Base-by-base conservation (phyloP, 2,888 invertebrate genomes). In the Synanthedon myopaeformis region DNA sequence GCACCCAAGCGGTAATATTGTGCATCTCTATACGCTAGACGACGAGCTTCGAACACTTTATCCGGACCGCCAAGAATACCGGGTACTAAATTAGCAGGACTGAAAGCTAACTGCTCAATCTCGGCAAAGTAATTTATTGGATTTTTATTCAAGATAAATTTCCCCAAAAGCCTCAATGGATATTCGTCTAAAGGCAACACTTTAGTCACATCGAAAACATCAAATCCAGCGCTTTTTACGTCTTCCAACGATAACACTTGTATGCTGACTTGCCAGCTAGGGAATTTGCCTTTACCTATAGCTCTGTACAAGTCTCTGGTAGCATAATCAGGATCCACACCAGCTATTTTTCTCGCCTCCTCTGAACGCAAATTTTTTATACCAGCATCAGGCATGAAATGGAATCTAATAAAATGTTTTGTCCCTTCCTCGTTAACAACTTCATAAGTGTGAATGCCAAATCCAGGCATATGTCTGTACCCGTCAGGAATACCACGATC, bases 401-500 rank as follows among this genome's bases (percentile, higher is more conserved):
- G 96, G 82, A 96, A 97, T 88, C 96, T 96, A 61, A 94, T 92
- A 71, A 93, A 97, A 59, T 92, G 85, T 10, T 90, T 81, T 54
- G 92, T 89, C 0, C 92, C 91, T 4, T 90, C 78, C 13, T 83
- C 88, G 76, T 96, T 97, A 11, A 95, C 90, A 55, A 96, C 80
- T 76, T 96, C 95, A 76, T 93, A 97, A 0, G 96, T 95, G 72
- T 97, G 96, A 0, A 94, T 94, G 4, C 96, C 95, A 67, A 95
- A 97, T 14, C 97, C 97, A 65, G 97, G 94, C 97, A 97, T 96
- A 76, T 93, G 92, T 35, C 96, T 90, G 77, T 91, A 93, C 4
- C 97, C 96, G 74, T 96, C 94, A 0, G 97, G 97, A 57, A 94
- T 94, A 12, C 97, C 97, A 59, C 96, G 90, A 76, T 97, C 96